Evolutionary conservation across 2,113 vertebrate genomes (phyloP).

Genomic region (Piaya cayana): DNA sequence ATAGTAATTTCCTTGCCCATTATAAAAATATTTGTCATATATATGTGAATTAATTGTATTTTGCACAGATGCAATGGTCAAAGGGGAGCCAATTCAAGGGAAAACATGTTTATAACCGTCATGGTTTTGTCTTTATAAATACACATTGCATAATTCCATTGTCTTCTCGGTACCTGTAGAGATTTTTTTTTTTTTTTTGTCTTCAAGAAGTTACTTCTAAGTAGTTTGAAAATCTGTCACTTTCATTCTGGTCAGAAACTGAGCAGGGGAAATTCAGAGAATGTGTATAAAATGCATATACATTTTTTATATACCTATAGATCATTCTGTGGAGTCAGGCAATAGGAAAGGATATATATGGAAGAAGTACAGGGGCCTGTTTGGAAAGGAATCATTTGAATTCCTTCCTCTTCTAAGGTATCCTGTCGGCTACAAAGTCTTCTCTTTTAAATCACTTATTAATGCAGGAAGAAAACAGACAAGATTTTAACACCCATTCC

Average conservation of each 20-base stretch:
- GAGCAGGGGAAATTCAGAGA: neutral
- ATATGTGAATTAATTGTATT: slow-evolving; percentile 24
- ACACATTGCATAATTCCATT: neutral
- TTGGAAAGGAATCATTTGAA: neutral
- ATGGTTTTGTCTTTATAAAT: slow-evolving; percentile 7
- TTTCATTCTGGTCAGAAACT: neutral
- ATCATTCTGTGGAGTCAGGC: neutral
- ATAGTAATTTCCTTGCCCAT: neutral
- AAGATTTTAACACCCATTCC: neutral
- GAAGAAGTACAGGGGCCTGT: neutral
- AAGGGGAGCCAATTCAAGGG: neutral
- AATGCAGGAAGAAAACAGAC: neutral
- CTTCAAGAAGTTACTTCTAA: neutral
- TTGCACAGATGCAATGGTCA: neutral
- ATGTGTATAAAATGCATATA: neutral
- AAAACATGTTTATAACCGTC: neutral
- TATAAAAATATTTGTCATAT: slow-evolving; percentile 17
- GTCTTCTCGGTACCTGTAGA: neutral
- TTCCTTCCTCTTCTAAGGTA: neutral
- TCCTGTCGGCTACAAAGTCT: neutral
- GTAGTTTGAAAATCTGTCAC: neutral
- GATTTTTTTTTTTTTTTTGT: neutral
- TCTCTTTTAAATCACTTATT: neutral
- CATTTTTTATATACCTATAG: neutral
- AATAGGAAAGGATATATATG: neutral